Percentiles rank a stretch among this genome's conserved stretches.
Conservation (phyloP, 1,140 invertebrate species). For the Microplitis mediator region DNA sequence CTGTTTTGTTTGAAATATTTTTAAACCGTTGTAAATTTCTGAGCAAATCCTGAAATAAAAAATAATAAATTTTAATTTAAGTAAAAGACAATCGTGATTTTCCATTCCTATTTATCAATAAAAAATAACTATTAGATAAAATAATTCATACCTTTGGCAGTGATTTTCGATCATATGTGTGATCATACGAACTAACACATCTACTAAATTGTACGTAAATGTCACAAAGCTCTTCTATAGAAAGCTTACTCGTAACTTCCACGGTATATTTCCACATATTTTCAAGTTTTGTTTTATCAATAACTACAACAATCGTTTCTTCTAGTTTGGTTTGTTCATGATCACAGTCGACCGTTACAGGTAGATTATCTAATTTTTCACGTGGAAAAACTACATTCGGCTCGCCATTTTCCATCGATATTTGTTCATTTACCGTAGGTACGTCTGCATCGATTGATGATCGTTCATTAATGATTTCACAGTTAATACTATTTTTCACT, state of each 20-base stretch:
- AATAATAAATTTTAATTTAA: constrained; percentile 11
- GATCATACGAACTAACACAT: constrained; percentile 63
- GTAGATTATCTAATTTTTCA: constrained; percentile 51
- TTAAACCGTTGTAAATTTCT: constrained; percentile 55
- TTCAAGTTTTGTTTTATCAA: constrained; percentile 68
- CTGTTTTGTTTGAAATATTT: constrained; percentile 29
- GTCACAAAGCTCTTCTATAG: constrained; percentile 68
- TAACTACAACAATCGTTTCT: constrained; percentile 62
- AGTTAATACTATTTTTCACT: constrained; percentile 15
- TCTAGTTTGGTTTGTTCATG: constrained; percentile 45
- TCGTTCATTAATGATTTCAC: constrained; percentile 26
- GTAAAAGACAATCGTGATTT: constrained; percentile 23
- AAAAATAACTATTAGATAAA: constrained; percentile 21
- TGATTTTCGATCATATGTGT: constrained; percentile 63
- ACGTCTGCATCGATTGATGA: constrained; percentile 35
- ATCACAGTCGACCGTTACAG: constrained; percentile 52
- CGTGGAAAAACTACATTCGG: constrained; percentile 43
- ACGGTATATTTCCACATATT: constrained; percentile 65
- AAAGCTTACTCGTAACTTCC: constrained; percentile 61
- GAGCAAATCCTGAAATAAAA: constrained; percentile 55
- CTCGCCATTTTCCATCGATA: constrained; percentile 31
- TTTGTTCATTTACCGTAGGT: constrained; percentile 32
- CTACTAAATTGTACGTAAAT: constrained; percentile 67
- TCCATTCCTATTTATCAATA: not conserved
- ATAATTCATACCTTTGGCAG: constrained; percentile 65